Base-by-base conservation (phyloP, 2,797 vertebrate species). In the Buceros bicornis region DNA sequence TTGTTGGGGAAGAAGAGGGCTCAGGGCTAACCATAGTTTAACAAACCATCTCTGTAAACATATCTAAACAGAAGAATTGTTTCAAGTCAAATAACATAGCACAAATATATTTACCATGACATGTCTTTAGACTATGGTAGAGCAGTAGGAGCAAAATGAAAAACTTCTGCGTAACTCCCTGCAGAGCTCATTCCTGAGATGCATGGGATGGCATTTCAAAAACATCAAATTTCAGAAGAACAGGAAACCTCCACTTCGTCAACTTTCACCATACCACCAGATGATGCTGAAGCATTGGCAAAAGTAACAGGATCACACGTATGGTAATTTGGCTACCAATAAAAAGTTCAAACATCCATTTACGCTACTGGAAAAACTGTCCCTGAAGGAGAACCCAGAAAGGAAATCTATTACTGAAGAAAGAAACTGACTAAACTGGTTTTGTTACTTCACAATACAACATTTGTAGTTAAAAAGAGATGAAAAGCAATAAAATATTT, bases 401-500 rank as follows among this genome's bases (percentile, higher is more conserved):
- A 95, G 33, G 25, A 77, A 93, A 94, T 90, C 84, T 89, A 84
- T 84, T 94, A 93, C 29, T 65, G 74, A 96, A 87, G 6, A 87
- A 71, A 86, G 12, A 90, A 73, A 76, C 76, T 84, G 82, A 69
- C 62, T 82, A 78, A 86, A 83, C 11, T 76, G 64, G 17, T 69
- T 96, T 80, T 62, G 10, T 71, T 82, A 74, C 85, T 94, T 79
- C 69, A 89, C 35, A 84, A 71, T 69, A 77, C 40, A 86, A 70
- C 25, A 92, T 69, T 93, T 79, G 25, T 87, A 64, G 79, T 89
- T 94, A 61, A 87, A 92, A 84, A 91, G 22, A 83, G 25, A 47
- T 67, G 18, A 94, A 92, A 93, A 94, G 50, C 33, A 86, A 82
- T 88, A 89, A 84, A 93, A 92, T 93, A 91, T 87, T 94, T 97